These are phyloP conservation scores for Octonoba sinensis DNA, from an alignment of 2,888 invertebrate species.

Conservation along the genomic window DNA sequence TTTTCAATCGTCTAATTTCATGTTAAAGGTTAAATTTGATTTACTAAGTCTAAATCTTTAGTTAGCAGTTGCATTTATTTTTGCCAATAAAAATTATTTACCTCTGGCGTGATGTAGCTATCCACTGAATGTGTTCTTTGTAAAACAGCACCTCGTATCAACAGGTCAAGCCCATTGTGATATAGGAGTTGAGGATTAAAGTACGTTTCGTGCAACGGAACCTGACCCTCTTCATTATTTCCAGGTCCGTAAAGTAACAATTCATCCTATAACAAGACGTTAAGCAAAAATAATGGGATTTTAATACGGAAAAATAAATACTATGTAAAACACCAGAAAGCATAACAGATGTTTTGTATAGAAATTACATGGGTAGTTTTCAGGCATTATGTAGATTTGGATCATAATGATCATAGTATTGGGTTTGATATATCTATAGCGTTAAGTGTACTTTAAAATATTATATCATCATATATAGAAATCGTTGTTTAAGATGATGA, in stretches of 20 bases:
- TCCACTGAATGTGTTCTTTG: slow-evolving; percentile 75
- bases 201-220: slow-evolving; percentile 45
- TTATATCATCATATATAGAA: too few species aligned
- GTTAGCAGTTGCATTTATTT: too few species aligned
- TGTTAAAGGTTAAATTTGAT: too few species aligned
- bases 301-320: background rate
- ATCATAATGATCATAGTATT: too few species aligned
- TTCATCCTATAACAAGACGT: slow-evolving; percentile 17
- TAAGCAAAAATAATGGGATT: background rate
- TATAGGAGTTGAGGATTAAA: slow-evolving; percentile 58
- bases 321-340: background rate
- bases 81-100: slow-evolving; percentile 68
- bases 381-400: too few species aligned
- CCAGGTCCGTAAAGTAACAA: slow-evolving; percentile 16
- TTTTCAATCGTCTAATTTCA: too few species aligned
- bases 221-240: slow-evolving; percentile 12
- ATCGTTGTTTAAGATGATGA: too few species aligned
- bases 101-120: slow-evolving; percentile 72
- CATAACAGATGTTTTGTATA: background rate
- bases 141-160: slow-evolving; percentile 79
- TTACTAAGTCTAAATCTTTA: too few species aligned
- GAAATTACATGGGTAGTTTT: background rate
- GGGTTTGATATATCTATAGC: background rate
- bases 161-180: slow-evolving; percentile 76
- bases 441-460: too few species aligned